Evolutionary conservation across 2,113 vertebrate genomes (phyloP).

Genomic region (Girardinichthys multiradiatus): DNA sequence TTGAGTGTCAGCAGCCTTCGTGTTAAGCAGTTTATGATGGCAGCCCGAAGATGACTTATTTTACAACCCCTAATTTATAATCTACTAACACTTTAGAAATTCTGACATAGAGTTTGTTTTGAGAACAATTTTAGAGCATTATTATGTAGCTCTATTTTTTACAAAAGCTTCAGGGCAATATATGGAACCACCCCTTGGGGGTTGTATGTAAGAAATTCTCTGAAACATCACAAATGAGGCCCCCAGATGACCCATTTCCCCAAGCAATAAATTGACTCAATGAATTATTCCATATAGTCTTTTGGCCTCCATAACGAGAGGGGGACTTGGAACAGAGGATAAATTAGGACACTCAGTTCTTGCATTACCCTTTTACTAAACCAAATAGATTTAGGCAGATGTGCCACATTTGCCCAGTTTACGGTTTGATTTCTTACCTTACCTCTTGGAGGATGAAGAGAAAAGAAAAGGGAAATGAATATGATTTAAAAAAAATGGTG

Average conservation of each 20-base stretch:
- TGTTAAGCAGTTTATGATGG: neutral
- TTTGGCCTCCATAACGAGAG: slow-evolving; percentile 64
- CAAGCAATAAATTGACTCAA: slow-evolving; percentile 73
- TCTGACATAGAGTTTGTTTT: slow-evolving; percentile 43
- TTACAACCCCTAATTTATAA: slow-evolving; percentile 37
- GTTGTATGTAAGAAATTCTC: slow-evolving; percentile 45
- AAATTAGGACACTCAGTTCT: slow-evolving; percentile 66
- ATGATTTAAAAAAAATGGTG: slow-evolving; percentile 37
- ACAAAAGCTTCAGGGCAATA: slow-evolving; percentile 43
- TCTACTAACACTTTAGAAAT: slow-evolving; percentile 31
- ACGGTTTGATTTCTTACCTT: slow-evolving; percentile 51
- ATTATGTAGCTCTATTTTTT: slow-evolving; percentile 45
- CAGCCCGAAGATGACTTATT: slow-evolving; percentile 4
- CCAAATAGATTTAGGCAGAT: slow-evolving; percentile 65
- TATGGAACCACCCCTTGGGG: slow-evolving; percentile 35
- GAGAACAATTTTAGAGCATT: slow-evolving; percentile 42
- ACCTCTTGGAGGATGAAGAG: slow-evolving; percentile 15
- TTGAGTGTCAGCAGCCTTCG: neutral
- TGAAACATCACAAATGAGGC: slow-evolving; percentile 74
- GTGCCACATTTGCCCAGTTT: slow-evolving; percentile 62
- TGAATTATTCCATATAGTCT: slow-evolving; percentile 69
- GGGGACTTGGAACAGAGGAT: slow-evolving; percentile 54
- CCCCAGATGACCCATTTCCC: slow-evolving; percentile 73
- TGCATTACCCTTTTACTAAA: slow-evolving; percentile 60
- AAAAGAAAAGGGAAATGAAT: slow-evolving; percentile 13